phyloP scores from a whole-genome alignment of 1,140 invertebrate species.

The Drosophila lowei region DNA sequence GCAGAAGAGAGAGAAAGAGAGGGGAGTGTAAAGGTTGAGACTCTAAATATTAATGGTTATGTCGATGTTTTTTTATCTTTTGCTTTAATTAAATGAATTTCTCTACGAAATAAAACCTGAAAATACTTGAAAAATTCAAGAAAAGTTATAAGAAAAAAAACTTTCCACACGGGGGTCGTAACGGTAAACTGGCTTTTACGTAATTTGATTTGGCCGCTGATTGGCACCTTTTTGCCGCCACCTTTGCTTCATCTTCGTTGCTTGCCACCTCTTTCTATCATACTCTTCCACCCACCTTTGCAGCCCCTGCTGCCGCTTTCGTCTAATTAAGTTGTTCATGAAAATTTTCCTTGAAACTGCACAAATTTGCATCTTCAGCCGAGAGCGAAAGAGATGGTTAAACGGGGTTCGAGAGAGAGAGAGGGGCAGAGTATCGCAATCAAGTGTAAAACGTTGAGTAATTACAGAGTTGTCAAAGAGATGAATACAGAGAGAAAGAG shows the following conservation, averaged over 20 bases:
- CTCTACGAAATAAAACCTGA: background rate
- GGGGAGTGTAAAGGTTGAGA: constrained; percentile 16
- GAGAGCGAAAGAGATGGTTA: constrained; percentile 8
- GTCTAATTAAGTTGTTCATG: constrained; percentile 37
- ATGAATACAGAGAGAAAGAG: background rate
- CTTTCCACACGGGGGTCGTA: background rate
- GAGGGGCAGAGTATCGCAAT: constrained; percentile 30
- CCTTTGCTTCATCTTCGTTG: no score
- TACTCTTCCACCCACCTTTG: background rate
- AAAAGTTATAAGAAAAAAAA: no score
- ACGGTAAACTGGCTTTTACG: constrained; percentile 11
- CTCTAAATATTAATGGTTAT: constrained; percentile 41
- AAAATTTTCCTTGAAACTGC: constrained; percentile 14
- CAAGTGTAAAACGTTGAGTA: constrained; percentile 59
- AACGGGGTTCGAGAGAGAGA: background rate
- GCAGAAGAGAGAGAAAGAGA: constrained; percentile 3
- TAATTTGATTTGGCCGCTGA: constrained; percentile 38
- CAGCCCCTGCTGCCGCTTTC: constrained; percentile 2
- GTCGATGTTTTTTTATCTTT: constrained; percentile 9
- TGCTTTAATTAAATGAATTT: constrained; percentile 44
- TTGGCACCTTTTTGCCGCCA: constrained; percentile 17
- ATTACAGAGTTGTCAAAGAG: constrained; percentile 39
- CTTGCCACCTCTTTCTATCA: no score
- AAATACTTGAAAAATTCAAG: no score
- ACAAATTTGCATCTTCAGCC: constrained; percentile 50